Conservation (phyloP, 2,113 vertebrate species). For the Paedocypris sp. region DNA sequence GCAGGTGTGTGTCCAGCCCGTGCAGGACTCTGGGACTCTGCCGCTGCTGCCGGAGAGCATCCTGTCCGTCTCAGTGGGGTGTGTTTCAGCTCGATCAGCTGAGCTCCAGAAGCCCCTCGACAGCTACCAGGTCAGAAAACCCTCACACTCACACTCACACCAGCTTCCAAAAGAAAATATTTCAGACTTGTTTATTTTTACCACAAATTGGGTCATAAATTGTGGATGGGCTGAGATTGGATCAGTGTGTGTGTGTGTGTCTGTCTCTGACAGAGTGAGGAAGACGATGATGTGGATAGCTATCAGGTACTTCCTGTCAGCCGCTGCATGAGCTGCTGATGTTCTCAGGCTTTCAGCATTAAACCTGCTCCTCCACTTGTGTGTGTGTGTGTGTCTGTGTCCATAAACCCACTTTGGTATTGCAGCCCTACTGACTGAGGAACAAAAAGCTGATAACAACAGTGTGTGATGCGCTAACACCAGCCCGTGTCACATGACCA, state of each 20-base stretch:
- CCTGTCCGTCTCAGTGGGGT: slow-evolving; percentile 83
- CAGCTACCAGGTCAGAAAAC: slow-evolving; percentile 84
- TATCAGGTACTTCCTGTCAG: slow-evolving; percentile 85
- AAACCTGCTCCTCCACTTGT: no score
- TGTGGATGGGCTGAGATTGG: no score
- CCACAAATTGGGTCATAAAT: no score
- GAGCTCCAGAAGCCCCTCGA: slow-evolving; percentile 88
- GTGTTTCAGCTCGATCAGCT: slow-evolving; percentile 81
- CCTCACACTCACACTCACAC: background rate
- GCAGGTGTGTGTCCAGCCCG: slow-evolving; percentile 80
- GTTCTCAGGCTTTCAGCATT: slow-evolving; percentile 40
- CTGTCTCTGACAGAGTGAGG: slow-evolving; percentile 82
- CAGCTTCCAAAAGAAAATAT: background rate
- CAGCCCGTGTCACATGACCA: slow-evolving; percentile 41
- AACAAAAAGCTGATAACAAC: no score
- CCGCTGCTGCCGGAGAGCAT: slow-evolving; percentile 90
- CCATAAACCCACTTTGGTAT: no score
- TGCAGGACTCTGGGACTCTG: slow-evolving; percentile 86
- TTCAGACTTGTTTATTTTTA: background rate
- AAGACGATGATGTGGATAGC: slow-evolving; percentile 98
- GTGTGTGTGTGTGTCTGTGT: no score
- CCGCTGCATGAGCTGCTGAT: slow-evolving; percentile 74
- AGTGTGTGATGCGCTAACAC: slow-evolving; percentile 47
- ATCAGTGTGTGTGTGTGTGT: slow-evolving; percentile 17
- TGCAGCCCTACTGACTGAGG: no score